Evolutionary conservation across 2,113 vertebrate genomes (phyloP).

Genomic region (Perca fluviatilis): DNA sequence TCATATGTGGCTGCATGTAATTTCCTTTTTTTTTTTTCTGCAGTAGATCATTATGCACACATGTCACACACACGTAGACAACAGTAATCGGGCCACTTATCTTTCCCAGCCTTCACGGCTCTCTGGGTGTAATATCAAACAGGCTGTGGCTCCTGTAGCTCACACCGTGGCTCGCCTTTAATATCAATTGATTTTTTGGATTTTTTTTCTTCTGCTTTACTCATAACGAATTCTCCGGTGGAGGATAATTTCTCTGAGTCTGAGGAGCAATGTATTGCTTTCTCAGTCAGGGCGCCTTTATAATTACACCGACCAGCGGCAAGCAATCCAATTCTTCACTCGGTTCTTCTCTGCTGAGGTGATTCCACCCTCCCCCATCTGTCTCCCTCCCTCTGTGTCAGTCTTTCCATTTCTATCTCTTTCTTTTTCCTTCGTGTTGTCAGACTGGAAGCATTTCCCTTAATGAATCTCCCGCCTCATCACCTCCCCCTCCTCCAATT

Average conservation of each 20-base stretch:
- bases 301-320: slow-evolving; percentile 61
- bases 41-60: slow-evolving; percentile 35
- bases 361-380: slow-evolving; percentile 37
- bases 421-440: slow-evolving; percentile 14
- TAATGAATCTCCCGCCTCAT: slow-evolving; percentile 39
- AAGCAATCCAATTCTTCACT: slow-evolving; percentile 68
- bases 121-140: slow-evolving; percentile 69
- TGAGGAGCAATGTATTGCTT: slow-evolving; percentile 62
- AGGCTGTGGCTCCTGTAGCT: slow-evolving; percentile 60
- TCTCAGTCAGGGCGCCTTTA: slow-evolving; percentile 63
- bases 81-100: slow-evolving; percentile 67
- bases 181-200: slow-evolving; percentile 76
- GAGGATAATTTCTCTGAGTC: slow-evolving; percentile 72
- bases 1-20: slow-evolving; percentile 16
- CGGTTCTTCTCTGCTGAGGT: slow-evolving; percentile 49
- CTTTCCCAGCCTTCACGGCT: slow-evolving; percentile 51
- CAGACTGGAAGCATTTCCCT: slow-evolving; percentile 31
- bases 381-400: background rate
- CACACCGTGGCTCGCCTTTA: slow-evolving; percentile 57
- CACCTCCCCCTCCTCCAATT: background rate
- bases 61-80: slow-evolving; percentile 1
- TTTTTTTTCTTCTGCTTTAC: slow-evolving; percentile 25
- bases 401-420: slow-evolving; percentile 8
- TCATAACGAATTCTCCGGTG: slow-evolving; percentile 57
- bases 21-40: slow-evolving; percentile 16